Base-by-base conservation (phyloP, 1,140 invertebrate species). In the Microvelia longipes region DNA sequence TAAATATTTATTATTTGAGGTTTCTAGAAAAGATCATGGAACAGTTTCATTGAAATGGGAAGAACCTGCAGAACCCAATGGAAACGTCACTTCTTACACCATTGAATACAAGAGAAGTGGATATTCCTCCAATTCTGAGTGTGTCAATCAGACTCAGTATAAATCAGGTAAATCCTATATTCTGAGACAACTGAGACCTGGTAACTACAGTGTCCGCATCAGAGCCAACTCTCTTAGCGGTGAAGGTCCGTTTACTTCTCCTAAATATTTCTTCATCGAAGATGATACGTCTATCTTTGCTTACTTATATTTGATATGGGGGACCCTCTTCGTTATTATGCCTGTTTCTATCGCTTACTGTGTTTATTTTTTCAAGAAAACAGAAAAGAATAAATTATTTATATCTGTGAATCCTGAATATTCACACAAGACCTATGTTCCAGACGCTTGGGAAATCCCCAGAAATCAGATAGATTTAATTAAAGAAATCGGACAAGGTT, bases 391-490 rank as follows among this genome's bases (percentile, higher is more conserved):
- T 27, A 27, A 66, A 27, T 66, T 74, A 15, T 69, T 72, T 24
- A 68, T 74, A 25, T 72, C 75, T 5, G 73, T 75, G 0, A 76
- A 75, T 68, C 75, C 74, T 14, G 72, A 75, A n/a, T 75, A 76
- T 50, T 66, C 28, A 13, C 35, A 73, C 25, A 66, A 50, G 26
- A 25, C 27, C 19, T 95, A 96, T 77, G 86, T 90, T 69, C 88
- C 91, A 27, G 96, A 98, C 79, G 93, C 97, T 76, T 98, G 95
- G 94, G 96, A 99, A 81, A 86, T 98, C 69, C 83, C 88, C 2
- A 82, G 94, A 64, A 87, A 92, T 28, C 90, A 90, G 75, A 86
- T 98, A 66, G 82, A 88, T 73, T 79, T 95, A 69, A 74, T 90
- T 0, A 82, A 86, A 69, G 89, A 96, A 76, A 81, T 98, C 11